Evolutionary conservation across 2,113 vertebrate species (phyloP), one percentile per base, ranked within the genome.

Genomic region (Podocnemis expansa): DNA sequence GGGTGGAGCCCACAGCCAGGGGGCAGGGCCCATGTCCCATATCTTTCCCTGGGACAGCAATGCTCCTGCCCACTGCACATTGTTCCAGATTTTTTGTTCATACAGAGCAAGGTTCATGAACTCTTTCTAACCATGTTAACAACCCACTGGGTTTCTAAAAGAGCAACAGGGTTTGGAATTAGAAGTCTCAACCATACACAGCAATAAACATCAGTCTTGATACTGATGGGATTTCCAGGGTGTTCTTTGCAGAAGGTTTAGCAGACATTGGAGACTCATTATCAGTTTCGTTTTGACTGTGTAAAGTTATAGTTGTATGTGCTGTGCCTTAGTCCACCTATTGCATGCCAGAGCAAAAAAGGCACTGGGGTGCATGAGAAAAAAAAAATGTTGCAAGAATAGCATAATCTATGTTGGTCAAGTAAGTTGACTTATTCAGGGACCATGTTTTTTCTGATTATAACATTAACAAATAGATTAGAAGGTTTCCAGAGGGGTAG

Each of bases 41-140:
- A n/a, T n/a, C n/a, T n/a, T n/a, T n/a, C n/a, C n/a, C n/a, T n/a
- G n/a, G n/a, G n/a, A n/a, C n/a, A n/a, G n/a, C n/a, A n/a, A n/a
- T n/a, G n/a, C n/a, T n/a, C n/a, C n/a, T n/a, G n/a, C n/a, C n/a
- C n/a, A n/a, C n/a, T n/a, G n/a, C n/a, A n/a, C 98, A 98, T 98
- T 98, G 98, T 97, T 97, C 96, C 95, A 79, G 90, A 96, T 97
- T 97, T 95, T 98, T 98, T 98, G 96, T 98, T 98, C 97, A 96
- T 97, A 98, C 97, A 97, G 98, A 98, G 90, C 93, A 98, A 97
- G 97, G 98, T 98, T 98, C 98, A 98, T 98, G 98, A 98, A 98
- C 98, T 98, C 97, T 97, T 89, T 95, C 97, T 97, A 97, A 97
- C 97, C 97, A 89, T 95, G 97, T 98, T 98, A 98, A 98, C 98